A percentile compares a stretch with the other conserved stretches of the same genome.
These are phyloP conservation scores for Papilio demoleus DNA, from an alignment of 2,888 invertebrate genomes.

Conservation along the genomic window DNA sequence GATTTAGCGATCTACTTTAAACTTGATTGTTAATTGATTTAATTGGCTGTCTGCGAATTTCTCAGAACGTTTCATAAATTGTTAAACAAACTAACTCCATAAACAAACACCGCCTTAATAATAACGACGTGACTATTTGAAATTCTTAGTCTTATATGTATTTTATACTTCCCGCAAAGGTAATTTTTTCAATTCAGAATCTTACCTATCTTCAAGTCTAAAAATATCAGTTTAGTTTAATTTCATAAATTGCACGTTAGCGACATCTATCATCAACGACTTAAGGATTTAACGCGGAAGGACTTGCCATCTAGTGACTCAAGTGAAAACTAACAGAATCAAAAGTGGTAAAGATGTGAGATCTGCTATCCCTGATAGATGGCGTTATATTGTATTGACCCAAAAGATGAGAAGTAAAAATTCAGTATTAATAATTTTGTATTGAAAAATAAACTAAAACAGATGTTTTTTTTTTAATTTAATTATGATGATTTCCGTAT, in stretches of 20 bases:
- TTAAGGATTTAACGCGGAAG: not conserved
- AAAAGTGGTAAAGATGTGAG: not conserved
- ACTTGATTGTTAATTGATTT: slow-evolving; percentile 8
- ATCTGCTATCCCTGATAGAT: slow-evolving; percentile 7
- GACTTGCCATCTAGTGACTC: slow-evolving; percentile 12
- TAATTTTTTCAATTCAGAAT: no score
- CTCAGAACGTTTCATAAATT: not conserved
- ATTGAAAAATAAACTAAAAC: not conserved
- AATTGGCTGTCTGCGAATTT: not conserved
- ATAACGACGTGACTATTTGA: not conserved
- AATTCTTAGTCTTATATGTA: not conserved
- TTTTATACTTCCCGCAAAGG: not conserved
- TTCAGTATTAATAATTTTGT: no score
- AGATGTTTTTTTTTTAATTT: not conserved
- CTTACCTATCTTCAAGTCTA: not conserved
- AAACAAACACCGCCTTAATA: not conserved
- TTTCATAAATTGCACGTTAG: not conserved
- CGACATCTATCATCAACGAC: slow-evolving; percentile 14
- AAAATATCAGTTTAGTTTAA: not conserved
- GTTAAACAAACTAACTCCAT: not conserved
- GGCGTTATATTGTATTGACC: not conserved
- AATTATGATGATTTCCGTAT: not conserved
- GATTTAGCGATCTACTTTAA: slow-evolving; percentile 2
- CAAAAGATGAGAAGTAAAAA: not conserved
- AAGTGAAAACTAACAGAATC: not conserved